Evolutionary conservation across 2,888 invertebrate species (phyloP).

Genomic region (Meloe dianella): DNA sequence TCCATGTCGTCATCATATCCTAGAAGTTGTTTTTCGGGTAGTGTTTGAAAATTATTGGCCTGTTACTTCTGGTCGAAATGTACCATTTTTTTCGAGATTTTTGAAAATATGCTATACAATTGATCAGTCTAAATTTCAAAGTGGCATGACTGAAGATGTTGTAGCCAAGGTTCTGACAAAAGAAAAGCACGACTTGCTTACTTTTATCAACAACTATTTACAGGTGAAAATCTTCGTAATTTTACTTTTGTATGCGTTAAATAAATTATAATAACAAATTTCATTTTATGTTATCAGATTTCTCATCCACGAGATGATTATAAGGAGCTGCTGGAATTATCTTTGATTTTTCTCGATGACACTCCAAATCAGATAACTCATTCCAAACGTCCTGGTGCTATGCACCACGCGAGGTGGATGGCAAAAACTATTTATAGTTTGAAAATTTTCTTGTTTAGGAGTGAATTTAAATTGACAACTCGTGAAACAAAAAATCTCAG

Average conservation of each 20-base stretch:
- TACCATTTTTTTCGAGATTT: conserved; percentile 28
- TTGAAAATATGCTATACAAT: conserved; percentile 16
- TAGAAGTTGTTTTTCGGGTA: conserved; percentile 29
- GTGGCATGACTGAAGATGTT: background rate
- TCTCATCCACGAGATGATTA: conserved; percentile 37
- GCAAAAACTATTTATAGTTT: conserved; percentile 38
- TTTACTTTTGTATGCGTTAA: conserved; percentile 1
- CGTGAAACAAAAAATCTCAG: background rate
- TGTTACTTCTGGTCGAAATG: conserved; percentile 17
- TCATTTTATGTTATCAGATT: conserved; percentile 8
- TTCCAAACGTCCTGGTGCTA: conserved; percentile 35
- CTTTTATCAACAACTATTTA: background rate
- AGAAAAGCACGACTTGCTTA: conserved; percentile 1
- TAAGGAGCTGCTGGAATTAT: conserved; percentile 35
- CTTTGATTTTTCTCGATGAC: conserved; percentile 35
- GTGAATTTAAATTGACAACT: conserved; percentile 33
- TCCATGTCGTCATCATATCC: conserved; percentile 30
- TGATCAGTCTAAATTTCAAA: conserved; percentile 11
- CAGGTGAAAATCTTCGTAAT: background rate
- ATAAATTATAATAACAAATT: conserved; percentile 3
- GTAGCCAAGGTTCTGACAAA: background rate
- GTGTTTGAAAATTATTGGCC: conserved; percentile 10
- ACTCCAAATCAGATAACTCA: conserved; percentile 26
- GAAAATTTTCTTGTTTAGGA: conserved; percentile 36
- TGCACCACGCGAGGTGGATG: conserved; percentile 42